phyloP scores from a whole-genome alignment of 2,113 vertebrate species.

The Sebastes fasciatus region DNA sequence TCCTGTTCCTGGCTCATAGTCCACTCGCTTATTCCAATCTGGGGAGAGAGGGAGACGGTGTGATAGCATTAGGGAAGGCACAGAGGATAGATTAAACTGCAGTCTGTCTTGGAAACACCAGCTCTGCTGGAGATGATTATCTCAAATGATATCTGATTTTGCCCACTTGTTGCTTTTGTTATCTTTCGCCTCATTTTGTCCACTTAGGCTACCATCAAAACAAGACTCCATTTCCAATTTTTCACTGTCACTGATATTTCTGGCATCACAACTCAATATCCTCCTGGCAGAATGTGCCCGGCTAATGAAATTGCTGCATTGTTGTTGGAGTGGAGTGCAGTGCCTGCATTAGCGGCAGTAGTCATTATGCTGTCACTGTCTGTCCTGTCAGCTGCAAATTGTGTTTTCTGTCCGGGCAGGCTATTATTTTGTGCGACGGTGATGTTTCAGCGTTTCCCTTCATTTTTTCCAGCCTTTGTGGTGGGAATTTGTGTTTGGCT shows the following conservation, averaged over 20 bases:
- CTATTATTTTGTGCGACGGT: constrained; percentile 44
- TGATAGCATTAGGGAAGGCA: not conserved
- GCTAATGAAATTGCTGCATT: constrained; percentile 61
- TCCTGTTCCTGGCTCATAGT: constrained; percentile 93
- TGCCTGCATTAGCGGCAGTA: constrained; percentile 46
- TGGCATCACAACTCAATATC: constrained; percentile 45
- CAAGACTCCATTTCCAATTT: constrained; percentile 42
- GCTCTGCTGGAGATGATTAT: constrained; percentile 14
- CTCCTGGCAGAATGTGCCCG: constrained; percentile 23
- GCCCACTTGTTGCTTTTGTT: constrained; percentile 21
- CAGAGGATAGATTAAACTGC: not conserved
- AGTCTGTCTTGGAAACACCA: not conserved
- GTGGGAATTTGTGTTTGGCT: constrained; percentile 29
- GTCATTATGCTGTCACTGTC: constrained; percentile 70
- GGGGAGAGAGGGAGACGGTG: constrained; percentile 28
- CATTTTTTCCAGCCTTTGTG: constrained; percentile 15
- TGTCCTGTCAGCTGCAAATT: constrained; percentile 52
- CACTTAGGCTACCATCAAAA: constrained; percentile 36
- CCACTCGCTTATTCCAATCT: constrained; percentile 94
- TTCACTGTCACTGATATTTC: constrained; percentile 47
- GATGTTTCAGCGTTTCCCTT: constrained; percentile 28
- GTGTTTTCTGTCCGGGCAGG: constrained; percentile 47
- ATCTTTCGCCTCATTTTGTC: constrained; percentile 36
- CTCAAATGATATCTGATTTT: constrained; percentile 35
- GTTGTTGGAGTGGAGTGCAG: constrained; percentile 52